phyloP scores from a whole-genome alignment of 2,888 invertebrate genomes.

The Leistus spinibarbis region DNA sequence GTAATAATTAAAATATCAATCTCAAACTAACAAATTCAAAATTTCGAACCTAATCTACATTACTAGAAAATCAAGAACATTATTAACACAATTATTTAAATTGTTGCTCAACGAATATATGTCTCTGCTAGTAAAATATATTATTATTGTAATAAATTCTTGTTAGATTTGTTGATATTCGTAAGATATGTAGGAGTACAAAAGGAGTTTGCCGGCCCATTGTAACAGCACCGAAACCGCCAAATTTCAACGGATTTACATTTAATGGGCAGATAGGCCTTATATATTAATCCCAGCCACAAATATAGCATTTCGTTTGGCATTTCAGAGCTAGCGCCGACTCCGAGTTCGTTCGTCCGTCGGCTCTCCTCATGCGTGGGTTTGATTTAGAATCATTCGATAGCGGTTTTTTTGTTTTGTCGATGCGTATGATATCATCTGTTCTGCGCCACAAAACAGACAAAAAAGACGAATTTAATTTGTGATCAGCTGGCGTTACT shows the following conservation, averaged over 20 bases:
- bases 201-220: background rate
- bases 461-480: slow-evolving; percentile 27
- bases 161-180: background rate
- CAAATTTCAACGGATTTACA: background rate
- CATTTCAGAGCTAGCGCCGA: background rate
- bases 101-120: too few species aligned
- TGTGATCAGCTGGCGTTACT: slow-evolving; percentile 18
- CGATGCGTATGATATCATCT: slow-evolving; percentile 33
- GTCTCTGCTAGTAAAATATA: too few species aligned
- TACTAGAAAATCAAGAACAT: too few species aligned
- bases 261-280: background rate
- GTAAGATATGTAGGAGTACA: background rate
- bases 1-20: too few species aligned
- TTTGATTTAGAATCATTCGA: slow-evolving; percentile 31
- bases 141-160: background rate
- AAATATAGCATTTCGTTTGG: background rate
- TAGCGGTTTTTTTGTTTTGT: slow-evolving; percentile 26
- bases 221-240: background rate
- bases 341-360: too few species aligned
- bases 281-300: background rate
- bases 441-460: slow-evolving; percentile 10
- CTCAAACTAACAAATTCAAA: too few species aligned
- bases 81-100: too few species aligned
- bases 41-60: too few species aligned
- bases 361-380: slow-evolving; percentile 14